Evolutionary conservation across 2,113 vertebrate species (phyloP).

Genomic region (Pleuronectes platessa): DNA sequence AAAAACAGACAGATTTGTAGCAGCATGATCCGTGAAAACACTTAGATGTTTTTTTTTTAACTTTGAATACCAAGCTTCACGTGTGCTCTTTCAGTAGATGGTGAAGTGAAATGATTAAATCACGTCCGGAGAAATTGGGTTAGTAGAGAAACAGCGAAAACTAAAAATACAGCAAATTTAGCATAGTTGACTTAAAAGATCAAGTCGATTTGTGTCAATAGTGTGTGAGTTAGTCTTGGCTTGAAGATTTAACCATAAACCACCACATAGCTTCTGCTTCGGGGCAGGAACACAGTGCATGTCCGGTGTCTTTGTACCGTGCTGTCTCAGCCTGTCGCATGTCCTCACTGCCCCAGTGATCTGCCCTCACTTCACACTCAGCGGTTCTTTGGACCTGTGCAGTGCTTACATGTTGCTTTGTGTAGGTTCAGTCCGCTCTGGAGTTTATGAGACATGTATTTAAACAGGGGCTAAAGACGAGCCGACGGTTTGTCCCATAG

Average conservation of each 20-base stretch:
- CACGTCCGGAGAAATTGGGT: neutral
- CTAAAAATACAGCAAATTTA: constrained; percentile 6
- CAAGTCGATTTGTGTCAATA: neutral
- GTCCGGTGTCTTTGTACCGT: too few species aligned
- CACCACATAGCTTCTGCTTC: too few species aligned
- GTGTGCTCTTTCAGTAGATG: neutral
- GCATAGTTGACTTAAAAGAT: constrained; percentile 2
- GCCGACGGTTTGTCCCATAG: too few species aligned
- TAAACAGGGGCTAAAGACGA: too few species aligned
- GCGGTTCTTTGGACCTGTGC: too few species aligned
- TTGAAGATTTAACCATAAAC: neutral
- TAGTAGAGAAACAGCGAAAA: neutral
- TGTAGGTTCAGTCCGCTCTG: too few species aligned
- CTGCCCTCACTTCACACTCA: too few species aligned
- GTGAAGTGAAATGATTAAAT: constrained; percentile 19
- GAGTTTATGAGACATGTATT: too few species aligned
- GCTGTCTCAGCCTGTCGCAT: too few species aligned
- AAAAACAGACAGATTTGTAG: constrained; percentile 34
- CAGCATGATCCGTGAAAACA: constrained; percentile 50
- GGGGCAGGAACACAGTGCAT: too few species aligned
- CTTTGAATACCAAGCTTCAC: constrained; percentile 36
- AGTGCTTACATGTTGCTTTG: too few species aligned
- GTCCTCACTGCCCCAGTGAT: too few species aligned
- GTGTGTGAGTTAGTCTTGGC: neutral
- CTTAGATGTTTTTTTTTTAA: constrained; percentile 41